These are phyloP conservation scores for Hassar affinis DNA, from an alignment of 2,113 vertebrate species.

Conservation along the genomic window DNA sequence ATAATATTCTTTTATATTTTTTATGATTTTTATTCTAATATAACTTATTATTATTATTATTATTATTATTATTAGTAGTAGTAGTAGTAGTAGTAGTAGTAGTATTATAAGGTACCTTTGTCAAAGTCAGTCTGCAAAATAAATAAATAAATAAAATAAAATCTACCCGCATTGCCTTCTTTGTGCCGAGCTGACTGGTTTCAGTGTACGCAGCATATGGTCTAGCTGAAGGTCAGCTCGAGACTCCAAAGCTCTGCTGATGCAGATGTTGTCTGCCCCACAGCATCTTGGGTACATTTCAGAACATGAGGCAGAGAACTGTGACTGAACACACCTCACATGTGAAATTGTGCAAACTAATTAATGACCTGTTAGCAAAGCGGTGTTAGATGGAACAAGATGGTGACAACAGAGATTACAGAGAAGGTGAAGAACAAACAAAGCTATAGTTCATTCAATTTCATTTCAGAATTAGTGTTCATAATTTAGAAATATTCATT, in stretches of 20 bases:
- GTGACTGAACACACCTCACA: conserved; percentile 42
- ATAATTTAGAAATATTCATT: neutral
- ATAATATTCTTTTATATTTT: too few species aligned
- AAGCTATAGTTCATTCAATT: neutral
- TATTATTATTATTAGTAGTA: neutral
- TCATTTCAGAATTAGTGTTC: neutral
- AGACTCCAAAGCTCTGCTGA: conserved; percentile 47
- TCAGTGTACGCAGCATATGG: conserved; percentile 65
- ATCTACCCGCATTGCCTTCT: conserved; percentile 48
- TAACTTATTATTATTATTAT: neutral
- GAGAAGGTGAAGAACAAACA: neutral
- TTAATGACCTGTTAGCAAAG: conserved; percentile 31
- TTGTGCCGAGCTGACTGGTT: conserved; percentile 59
- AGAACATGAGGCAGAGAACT: conserved; percentile 41
- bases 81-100: neutral
- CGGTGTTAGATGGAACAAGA: conserved; percentile 22
- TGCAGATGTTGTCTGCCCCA: conserved; percentile 36
- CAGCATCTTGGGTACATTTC: conserved; percentile 43
- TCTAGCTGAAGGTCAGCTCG: conserved; percentile 69
- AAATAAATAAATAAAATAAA: neutral
- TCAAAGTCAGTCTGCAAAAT: neutral
- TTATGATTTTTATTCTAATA: too few species aligned
- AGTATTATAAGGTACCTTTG: neutral
- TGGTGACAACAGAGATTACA: neutral
- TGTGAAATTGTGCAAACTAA: conserved; percentile 20